Base-by-base conservation (phyloP, 2,797 vertebrate species). In the Diplodus puntazzo region DNA sequence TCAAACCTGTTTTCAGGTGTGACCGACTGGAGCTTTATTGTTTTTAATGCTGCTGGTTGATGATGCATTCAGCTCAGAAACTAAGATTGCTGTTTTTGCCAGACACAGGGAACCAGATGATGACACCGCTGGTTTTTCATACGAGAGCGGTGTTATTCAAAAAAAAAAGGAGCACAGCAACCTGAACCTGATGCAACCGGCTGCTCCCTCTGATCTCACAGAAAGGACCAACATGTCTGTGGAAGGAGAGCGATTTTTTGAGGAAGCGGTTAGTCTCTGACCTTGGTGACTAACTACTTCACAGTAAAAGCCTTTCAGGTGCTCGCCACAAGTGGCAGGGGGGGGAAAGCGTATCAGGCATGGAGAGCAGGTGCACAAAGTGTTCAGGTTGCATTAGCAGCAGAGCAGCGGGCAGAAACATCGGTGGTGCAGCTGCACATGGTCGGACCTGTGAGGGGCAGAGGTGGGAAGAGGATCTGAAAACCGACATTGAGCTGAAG, bases 151-250 rank as follows among this genome's bases (percentile, higher is more conserved):
- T 75, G 55, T 42, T 25, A n/a, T 39, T 39, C 34, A 45, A 45
- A 45, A 14, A 45, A 66, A 78, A 63, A 54, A 54, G 43, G n/a
- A 65, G 67, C 20, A 42, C 54, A 55, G 61, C 16, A 55, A 48
- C 53, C 53, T 16, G 7, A 16, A 63, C 55, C 59, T 75, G 66
- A 50, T 61, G 66, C 43, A 50, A 43, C 72, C 78, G 69, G 61
- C 68, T 78, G 61, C 57, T 53, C 54, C 43, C 46, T 54, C 17
- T 57, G 16, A 52, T 13, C 45, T 59, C 62, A 42, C 62, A 75
- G 60, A 73, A 66, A 65, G 46, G 16, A 48, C 23, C 61, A 62
- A 60, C 45, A 21, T 10, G 4, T 43, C 63, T 54, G 14, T 54
- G 17, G 20, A 45, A 54, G 43, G 53, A 46, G 63, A 62, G 1